Conservation (phyloP, 2,888 invertebrate species). For the Myathropa florea region DNA sequence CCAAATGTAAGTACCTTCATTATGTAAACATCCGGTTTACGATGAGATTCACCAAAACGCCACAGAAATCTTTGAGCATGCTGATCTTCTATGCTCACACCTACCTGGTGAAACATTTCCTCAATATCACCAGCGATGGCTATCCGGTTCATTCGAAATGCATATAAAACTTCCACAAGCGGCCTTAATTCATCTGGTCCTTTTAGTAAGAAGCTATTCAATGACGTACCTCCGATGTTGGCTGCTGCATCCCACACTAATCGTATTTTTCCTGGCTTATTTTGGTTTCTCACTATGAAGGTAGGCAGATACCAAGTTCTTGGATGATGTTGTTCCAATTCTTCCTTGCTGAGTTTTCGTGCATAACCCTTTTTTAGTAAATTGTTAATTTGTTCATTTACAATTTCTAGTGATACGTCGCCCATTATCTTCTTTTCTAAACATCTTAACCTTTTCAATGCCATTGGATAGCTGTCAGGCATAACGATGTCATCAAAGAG, state of each 20-base stretch:
- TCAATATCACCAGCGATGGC: neutral
- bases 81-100: slow-evolving; percentile 13
- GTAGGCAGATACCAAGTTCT: no score
- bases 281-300: no score
- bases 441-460: no score
- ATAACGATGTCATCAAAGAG: no score
- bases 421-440: no score
- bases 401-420: no score
- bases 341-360: no score
- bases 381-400: no score
- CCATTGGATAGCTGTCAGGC: no score
- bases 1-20: slow-evolving; percentile 69
- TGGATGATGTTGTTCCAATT: no score
- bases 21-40: slow-evolving; percentile 32
- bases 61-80: slow-evolving; percentile 72
- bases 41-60: slow-evolving; percentile 25
- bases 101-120: slow-evolving; percentile 36
- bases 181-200: neutral
- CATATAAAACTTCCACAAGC: neutral
- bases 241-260: neutral
- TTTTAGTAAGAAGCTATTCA: neutral
- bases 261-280: no score
- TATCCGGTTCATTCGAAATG: neutral
- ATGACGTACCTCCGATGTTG: neutral
- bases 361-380: no score